Evolutionary conservation across 2,113 vertebrate species (phyloP).

Genomic region (Ammospiza caudacuta): DNA sequence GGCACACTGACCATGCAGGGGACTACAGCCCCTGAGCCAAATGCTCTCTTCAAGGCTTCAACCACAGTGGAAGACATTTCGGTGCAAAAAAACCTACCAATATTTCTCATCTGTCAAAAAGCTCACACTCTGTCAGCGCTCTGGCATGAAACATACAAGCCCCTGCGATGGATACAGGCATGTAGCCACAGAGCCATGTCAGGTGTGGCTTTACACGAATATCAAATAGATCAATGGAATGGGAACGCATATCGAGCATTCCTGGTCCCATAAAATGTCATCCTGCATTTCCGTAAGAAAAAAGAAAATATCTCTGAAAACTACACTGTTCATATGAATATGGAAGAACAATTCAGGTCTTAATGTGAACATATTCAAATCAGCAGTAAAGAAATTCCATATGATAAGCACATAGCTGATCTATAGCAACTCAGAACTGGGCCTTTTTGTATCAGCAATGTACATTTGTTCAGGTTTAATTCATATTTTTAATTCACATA

Average conservation of each 20-base stretch:
- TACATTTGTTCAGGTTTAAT: neutral
- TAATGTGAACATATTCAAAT: neutral
- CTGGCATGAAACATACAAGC: neutral
- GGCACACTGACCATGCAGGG: neutral
- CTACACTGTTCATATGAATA: neutral
- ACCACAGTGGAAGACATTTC: neutral
- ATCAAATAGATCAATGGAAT: neutral
- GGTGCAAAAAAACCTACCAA: neutral
- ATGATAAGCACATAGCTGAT: neutral
- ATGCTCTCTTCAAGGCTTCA: neutral
- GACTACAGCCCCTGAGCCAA: neutral
- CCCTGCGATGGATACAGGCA: neutral
- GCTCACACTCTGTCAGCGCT: neutral
- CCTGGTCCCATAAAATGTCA: neutral
- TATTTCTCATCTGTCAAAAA: neutral
- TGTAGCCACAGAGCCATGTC: neutral
- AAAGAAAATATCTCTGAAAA: neutral
- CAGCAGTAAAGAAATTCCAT: neutral
- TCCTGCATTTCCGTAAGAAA: neutral
- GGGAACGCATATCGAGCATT: neutral
- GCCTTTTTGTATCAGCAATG: neutral
- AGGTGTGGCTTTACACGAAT: slow-evolving; percentile 11
- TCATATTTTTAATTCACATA: neutral
- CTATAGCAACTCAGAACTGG: neutral
- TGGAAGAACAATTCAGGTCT: neutral